phyloP scores from a whole-genome alignment of 1,140 invertebrate species.

The Drosophila willistoni region DNA sequence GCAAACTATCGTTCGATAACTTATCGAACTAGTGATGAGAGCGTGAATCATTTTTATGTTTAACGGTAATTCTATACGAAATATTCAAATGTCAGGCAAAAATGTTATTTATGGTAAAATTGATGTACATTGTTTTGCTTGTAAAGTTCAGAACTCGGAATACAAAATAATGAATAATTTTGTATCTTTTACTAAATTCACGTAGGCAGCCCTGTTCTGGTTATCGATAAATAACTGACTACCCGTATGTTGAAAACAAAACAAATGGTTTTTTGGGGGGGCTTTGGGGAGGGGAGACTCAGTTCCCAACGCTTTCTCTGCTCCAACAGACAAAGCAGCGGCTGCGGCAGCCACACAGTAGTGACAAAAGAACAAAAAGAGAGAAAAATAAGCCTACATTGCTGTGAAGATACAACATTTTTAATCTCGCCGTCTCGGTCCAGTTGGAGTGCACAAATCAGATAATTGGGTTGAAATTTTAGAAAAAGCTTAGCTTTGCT shows the following conservation, averaged over 20 bases:
- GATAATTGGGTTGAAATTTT: conserved; percentile 39
- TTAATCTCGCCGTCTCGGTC: conserved; percentile 19
- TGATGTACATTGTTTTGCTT: too few species aligned
- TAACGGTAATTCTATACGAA: neutral
- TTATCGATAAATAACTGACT: conserved; percentile 3
- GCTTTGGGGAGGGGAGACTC: conserved; percentile 12
- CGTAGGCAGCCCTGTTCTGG: neutral
- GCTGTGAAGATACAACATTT: conserved; percentile 31
- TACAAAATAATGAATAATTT: too few species aligned
- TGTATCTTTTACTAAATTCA: too few species aligned
- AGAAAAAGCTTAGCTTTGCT: conserved; percentile 19
- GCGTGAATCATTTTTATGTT: neutral
- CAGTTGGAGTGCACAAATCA: conserved; percentile 23
- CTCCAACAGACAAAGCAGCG: conserved; percentile 35
- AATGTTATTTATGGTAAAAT: too few species aligned
- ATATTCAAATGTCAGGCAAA: too few species aligned
- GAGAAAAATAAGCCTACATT: conserved; percentile 30
- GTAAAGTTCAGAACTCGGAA: too few species aligned
- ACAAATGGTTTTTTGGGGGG: conserved; percentile 31
- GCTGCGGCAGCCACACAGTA: conserved; percentile 21
- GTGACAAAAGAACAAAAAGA: conserved; percentile 26
- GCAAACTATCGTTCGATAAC: neutral
- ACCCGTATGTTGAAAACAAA: conserved; percentile 5
- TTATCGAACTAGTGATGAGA: neutral
- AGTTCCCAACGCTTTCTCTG: conserved; percentile 53